A percentile compares a stretch with the other conserved stretches of the same genome.
These are phyloP conservation scores for Pogoniulus pusillus DNA, from an alignment of 2,797 vertebrate species.

Conservation along the genomic window DNA sequence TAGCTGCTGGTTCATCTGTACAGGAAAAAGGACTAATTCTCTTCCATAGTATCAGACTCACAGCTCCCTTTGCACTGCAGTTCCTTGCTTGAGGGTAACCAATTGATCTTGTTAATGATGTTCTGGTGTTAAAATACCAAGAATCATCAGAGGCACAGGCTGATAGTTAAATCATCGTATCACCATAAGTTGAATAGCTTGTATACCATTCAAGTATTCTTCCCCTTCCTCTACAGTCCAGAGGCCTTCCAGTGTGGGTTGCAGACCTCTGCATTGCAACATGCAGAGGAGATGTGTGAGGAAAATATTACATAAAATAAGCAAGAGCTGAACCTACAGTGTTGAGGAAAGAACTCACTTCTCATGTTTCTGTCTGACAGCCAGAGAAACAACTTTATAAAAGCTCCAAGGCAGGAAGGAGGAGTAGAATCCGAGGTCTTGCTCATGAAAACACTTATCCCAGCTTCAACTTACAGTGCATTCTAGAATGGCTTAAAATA, in stretches of 20 bases:
- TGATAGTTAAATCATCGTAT: not conserved
- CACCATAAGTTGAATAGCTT: not conserved
- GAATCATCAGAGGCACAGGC: not conserved
- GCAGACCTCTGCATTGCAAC: not conserved
- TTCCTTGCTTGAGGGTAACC: not conserved
- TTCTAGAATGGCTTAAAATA: slow-evolving; percentile 4
- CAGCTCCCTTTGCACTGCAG: not conserved
- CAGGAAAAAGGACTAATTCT: not conserved
- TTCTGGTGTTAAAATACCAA: not conserved
- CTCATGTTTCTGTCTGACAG: not conserved
- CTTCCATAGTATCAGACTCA: not conserved
- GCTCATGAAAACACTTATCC: not conserved
- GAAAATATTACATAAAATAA: not conserved
- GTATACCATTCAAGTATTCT: not conserved
- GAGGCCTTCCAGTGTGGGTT: not conserved
- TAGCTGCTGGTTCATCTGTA: not conserved
- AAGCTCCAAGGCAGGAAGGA: not conserved
- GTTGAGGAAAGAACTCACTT: not conserved
- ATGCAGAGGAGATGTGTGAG: not conserved
- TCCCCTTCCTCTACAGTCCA: not conserved
- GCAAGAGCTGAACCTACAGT: not conserved
- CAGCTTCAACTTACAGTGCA: not conserved
- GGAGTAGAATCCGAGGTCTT: not conserved
- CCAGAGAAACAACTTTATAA: not conserved
- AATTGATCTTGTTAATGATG: not conserved